A percentile compares a stretch with the other conserved stretches of the same genome.
These are phyloP conservation scores for Leptoteleia sp. DNA, from an alignment of 1,140 invertebrate species.

Conservation along the genomic window DNA sequence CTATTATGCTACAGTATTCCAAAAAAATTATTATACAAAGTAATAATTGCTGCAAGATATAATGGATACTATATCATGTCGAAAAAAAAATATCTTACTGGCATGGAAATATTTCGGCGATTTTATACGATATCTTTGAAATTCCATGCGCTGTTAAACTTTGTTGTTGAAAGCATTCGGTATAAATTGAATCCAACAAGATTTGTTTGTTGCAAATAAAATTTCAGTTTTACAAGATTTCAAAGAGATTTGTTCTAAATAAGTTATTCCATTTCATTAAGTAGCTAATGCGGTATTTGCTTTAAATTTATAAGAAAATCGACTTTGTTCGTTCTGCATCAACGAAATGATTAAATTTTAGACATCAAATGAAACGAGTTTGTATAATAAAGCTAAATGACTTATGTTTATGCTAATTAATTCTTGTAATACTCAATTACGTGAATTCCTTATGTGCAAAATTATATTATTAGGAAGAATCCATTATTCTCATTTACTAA, in stretches of 20 bases:
- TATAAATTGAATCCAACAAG: slow-evolving; percentile 13
- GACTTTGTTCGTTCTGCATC: not conserved
- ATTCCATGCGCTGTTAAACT: too few species aligned
- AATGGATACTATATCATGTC: too few species aligned
- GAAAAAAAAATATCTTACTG: too few species aligned
- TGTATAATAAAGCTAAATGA: slow-evolving; percentile 1
- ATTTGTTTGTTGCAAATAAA: slow-evolving; percentile 12
- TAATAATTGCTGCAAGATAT: too few species aligned
- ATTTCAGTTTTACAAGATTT: slow-evolving; percentile 25
- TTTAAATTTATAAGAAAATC: not conserved
- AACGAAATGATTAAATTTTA: not conserved
- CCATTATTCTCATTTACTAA: slow-evolving; percentile 13
- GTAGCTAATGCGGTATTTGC: slow-evolving; percentile 1
- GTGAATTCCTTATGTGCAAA: slow-evolving; percentile 7
- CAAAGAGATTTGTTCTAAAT: slow-evolving; percentile 16
- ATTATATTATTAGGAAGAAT: slow-evolving; percentile 25
- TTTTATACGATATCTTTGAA: too few species aligned
- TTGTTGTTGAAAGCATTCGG: too few species aligned
- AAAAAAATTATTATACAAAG: too few species aligned
- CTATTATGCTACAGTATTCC: too few species aligned
- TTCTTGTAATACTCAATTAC: slow-evolving; percentile 12
- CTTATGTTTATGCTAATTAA: slow-evolving; percentile 6
- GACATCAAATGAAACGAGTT: not conserved
- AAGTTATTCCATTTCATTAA: not conserved
- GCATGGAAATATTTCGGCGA: too few species aligned